Conservation (phyloP, 1,140 invertebrate genomes). For the Drosophila paulistorum region DNA sequence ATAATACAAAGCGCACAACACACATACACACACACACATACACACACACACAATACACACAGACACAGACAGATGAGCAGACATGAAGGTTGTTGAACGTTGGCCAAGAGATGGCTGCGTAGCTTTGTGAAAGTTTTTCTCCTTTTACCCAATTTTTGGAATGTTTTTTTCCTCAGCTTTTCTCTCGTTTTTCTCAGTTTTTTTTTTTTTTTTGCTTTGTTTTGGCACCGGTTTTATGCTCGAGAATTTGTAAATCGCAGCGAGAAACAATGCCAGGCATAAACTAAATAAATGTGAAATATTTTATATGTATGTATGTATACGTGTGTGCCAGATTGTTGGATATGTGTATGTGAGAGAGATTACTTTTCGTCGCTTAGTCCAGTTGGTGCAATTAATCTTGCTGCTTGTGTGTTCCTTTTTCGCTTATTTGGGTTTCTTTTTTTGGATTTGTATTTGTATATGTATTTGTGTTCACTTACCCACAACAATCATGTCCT, state of each 20-base stretch:
- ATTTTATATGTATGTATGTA: slow-evolving; percentile 54
- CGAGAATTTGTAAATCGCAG: slow-evolving; percentile 80
- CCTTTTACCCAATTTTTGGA: slow-evolving; percentile 17
- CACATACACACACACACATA: slow-evolving; percentile 39
- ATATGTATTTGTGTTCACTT: slow-evolving; percentile 78
- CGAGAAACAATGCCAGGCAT: slow-evolving; percentile 76
- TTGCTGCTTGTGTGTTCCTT: slow-evolving; percentile 41
- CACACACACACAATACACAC: slow-evolving; percentile 29
- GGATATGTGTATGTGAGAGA: slow-evolving; percentile 42
- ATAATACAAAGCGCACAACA: slow-evolving; percentile 63
- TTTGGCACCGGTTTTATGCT: slow-evolving; percentile 74
- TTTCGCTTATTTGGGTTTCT: not conserved
- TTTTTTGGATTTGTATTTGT: not conserved
- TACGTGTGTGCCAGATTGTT: slow-evolving; percentile 9
- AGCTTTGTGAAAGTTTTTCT: slow-evolving; percentile 17
- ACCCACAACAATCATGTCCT: slow-evolving; percentile 90
- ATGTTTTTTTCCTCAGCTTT: slow-evolving; percentile 31
- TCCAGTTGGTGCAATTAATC: slow-evolving; percentile 71
- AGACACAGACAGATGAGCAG: slow-evolving; percentile 25
- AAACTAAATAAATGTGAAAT: slow-evolving; percentile 81
- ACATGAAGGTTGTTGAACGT: slow-evolving; percentile 58
- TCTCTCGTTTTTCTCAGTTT: slow-evolving; percentile 6
- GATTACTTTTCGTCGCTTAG: slow-evolving; percentile 79
- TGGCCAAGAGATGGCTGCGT: slow-evolving; percentile 58
- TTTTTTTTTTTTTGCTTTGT: slow-evolving; percentile 43